Percentiles rank a stretch among this genome's conserved stretches.
Evolutionary conservation across 2,113 vertebrate genomes (phyloP).

Genomic region (Calonectris borealis): DNA sequence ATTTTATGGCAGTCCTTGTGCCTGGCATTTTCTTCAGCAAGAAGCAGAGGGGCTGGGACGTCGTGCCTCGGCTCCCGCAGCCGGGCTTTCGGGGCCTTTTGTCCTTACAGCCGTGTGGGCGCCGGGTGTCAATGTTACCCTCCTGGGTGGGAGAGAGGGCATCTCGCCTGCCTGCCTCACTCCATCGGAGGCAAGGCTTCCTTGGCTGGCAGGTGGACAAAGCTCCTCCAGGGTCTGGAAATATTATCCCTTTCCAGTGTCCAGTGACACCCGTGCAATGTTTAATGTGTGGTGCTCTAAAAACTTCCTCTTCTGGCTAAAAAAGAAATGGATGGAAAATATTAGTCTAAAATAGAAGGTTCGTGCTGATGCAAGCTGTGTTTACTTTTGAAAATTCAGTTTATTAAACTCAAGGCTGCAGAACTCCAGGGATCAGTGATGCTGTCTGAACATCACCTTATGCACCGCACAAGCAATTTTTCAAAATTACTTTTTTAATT

Average conservation of each 20-base stretch:
- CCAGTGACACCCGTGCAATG: neutral
- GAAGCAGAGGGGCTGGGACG: neutral
- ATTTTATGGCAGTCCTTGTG: neutral
- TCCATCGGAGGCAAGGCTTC: neutral
- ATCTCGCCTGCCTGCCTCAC: neutral
- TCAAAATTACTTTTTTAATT: slow-evolving; percentile 73
- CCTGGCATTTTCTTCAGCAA: neutral
- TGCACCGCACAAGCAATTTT: slow-evolving; percentile 32
- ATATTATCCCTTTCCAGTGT: neutral
- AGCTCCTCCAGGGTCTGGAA: neutral
- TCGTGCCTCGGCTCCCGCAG: neutral
- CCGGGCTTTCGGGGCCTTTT: neutral
- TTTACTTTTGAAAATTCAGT: slow-evolving; percentile 70
- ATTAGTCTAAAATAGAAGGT: neutral
- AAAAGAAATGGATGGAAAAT: neutral
- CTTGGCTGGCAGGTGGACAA: neutral
- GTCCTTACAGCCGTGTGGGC: neutral
- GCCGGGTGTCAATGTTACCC: neutral
- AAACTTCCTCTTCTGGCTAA: neutral
- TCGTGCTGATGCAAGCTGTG: slow-evolving; percentile 47
- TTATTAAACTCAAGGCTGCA: slow-evolving; percentile 62
- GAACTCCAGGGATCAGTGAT: slow-evolving; percentile 64
- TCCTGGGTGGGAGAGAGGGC: neutral
- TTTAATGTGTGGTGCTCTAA: neutral
- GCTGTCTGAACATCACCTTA: slow-evolving; percentile 49